phyloP scores from a whole-genome alignment of 2,113 vertebrate species.

The Alligator sinensis region DNA sequence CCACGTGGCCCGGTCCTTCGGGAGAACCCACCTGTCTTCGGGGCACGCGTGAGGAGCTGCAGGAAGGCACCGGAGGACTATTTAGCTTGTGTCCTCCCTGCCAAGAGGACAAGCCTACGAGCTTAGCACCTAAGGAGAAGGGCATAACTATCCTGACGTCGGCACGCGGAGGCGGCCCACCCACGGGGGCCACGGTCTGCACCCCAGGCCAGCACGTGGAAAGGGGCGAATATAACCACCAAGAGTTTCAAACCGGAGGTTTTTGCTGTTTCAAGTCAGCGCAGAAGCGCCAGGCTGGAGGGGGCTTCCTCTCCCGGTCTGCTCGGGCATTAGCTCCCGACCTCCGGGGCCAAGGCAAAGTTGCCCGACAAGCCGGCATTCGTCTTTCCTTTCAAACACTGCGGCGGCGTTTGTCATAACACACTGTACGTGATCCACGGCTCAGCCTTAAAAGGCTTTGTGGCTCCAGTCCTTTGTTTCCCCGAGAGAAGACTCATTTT shows the following conservation, averaged over 20 bases:
- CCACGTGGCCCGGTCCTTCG: no score
- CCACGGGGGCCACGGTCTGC: not conserved
- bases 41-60: not conserved
- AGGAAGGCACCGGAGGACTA: not conserved
- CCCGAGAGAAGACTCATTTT: not conserved
- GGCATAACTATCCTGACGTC: not conserved
- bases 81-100: not conserved
- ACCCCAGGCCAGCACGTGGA: not conserved
- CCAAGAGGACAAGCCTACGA: not conserved
- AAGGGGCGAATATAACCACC: not conserved
- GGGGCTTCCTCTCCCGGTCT: not conserved
- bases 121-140: not conserved
- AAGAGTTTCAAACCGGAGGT: no score
- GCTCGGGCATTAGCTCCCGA: not conserved
- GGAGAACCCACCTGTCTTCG: not conserved
- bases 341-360: not conserved
- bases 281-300: not conserved
- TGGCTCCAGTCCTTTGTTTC: slow-evolving; percentile 5
- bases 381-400: not conserved
- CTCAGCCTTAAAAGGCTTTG: slow-evolving; percentile 41
- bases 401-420: not conserved
- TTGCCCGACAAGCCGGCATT: no score
- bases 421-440: not conserved
- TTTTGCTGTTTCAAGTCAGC: no score
- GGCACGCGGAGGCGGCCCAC: not conserved